phyloP scores from a whole-genome alignment of 2,113 vertebrate genomes.

The Gymnogyps californianus region DNA sequence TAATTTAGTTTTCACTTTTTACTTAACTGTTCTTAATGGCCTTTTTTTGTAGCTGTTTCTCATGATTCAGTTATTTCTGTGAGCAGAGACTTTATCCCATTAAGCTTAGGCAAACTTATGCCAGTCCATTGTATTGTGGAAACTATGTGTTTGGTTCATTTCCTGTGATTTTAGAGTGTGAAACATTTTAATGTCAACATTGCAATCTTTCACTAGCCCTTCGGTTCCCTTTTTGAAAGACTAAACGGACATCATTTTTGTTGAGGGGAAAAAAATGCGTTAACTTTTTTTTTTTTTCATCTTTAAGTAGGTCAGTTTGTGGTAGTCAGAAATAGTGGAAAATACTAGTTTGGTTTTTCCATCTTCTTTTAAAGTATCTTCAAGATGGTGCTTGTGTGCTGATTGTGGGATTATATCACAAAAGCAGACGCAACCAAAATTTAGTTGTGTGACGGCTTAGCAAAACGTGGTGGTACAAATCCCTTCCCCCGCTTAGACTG shows the following conservation, averaged over 20 bases:
- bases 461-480: not conserved
- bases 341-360: conserved; percentile 50
- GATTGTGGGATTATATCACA: conserved; percentile 40
- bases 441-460: not conserved
- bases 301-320: conserved; percentile 40
- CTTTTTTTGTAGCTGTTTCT: not conserved
- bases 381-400: conserved; percentile 24
- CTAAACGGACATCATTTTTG: not conserved
- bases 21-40: not conserved
- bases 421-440: not conserved
- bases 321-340: not conserved
- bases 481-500: not conserved
- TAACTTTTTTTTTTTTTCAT: not conserved
- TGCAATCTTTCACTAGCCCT: not conserved
- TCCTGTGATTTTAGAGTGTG: not conserved
- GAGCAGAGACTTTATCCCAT: not conserved
- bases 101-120: not conserved
- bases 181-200: not conserved
- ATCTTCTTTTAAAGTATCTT: conserved; percentile 23
- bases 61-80: not conserved
- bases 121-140: not conserved
- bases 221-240: not conserved
- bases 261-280: not conserved
- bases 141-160: not conserved
- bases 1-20: not conserved